A percentile compares a stretch with the other conserved stretches of the same genome.
Conservation (phyloP, 2,113 vertebrate genomes). For the Ariopsis seemanni region DNA sequence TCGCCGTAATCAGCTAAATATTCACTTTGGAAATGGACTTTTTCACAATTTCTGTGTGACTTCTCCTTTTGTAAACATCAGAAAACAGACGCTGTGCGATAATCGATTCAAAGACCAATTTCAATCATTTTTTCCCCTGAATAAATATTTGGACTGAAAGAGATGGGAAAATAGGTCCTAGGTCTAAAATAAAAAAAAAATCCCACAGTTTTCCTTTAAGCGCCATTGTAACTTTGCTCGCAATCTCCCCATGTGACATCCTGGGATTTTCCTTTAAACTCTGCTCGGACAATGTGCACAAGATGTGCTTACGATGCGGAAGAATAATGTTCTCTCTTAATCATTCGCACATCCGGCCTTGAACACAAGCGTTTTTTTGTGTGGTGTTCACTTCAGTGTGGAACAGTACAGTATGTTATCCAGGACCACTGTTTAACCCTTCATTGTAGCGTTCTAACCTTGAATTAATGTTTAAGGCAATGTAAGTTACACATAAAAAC, state of each 20-base stretch:
- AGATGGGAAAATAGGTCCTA: no score
- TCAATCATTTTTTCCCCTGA: no score
- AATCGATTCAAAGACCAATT: no score
- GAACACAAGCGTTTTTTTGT: background rate
- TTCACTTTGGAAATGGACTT: no score
- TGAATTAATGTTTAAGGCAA: background rate
- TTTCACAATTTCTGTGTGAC: no score
- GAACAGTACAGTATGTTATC: background rate
- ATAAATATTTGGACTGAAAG: no score
- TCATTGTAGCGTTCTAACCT: background rate
- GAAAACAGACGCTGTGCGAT: no score
- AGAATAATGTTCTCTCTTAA: background rate
- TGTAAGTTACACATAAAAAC: background rate
- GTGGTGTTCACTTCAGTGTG: background rate
- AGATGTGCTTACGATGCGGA: background rate
- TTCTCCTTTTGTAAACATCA: no score
- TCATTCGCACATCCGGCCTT: constrained; percentile 1
- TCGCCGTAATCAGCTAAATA: no score
- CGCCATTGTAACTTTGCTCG: background rate
- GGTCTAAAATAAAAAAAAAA: no score
- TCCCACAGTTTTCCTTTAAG: no score
- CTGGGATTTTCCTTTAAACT: constrained; percentile 4
- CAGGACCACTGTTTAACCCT: background rate
- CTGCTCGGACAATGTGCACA: background rate
- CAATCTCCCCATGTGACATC: background rate